These are phyloP conservation scores for Actinopyga echinites DNA, from an alignment of 53 echinoderm and acorn worm genomes.

Conservation along the genomic window DNA sequence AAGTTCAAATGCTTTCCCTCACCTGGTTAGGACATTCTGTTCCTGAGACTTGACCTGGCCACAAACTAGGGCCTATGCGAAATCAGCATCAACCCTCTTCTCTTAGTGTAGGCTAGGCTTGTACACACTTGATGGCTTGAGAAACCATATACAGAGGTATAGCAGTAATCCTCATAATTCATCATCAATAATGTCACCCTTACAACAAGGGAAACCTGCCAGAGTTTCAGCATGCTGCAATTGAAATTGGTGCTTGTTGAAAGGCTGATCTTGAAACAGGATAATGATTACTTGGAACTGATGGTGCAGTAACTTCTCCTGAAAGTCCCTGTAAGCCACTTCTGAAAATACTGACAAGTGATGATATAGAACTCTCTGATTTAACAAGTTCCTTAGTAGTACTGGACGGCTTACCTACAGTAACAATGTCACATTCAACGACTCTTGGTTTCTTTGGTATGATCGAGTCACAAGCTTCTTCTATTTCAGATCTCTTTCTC, in stretches of 20 bases:
- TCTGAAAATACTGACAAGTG: constrained; percentile 89
- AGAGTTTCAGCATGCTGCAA: constrained; percentile 52
- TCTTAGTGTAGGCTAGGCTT: too few species aligned
- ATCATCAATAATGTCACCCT: not conserved
- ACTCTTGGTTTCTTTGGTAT: constrained; percentile 61
- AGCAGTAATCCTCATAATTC: not conserved
- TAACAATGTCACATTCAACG: constrained; percentile 50
- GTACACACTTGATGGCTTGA: too few species aligned
- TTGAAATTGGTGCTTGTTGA: constrained; percentile 47
- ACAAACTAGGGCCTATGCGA: too few species aligned
- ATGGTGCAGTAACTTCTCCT: constrained; percentile 59
- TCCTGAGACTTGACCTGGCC: too few species aligned
- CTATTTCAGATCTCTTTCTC: constrained; percentile 63
- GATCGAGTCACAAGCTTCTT: constrained; percentile 74
- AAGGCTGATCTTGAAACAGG: constrained; percentile 24
- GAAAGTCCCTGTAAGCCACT: constrained; percentile 91
- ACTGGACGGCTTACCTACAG: not conserved
- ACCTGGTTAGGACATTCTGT: too few species aligned
- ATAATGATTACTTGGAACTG: constrained; percentile 49
- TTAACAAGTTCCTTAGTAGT: constrained; percentile 13
- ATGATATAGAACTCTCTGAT: constrained; percentile 65
- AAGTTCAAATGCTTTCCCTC: too few species aligned
- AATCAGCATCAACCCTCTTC: too few species aligned
- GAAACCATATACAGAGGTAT: too few species aligned
- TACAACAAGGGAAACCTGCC: too few species aligned